These are phyloP conservation scores for Zapornia atra DNA, from an alignment of 2,113 vertebrate species.

Conservation along the genomic window DNA sequence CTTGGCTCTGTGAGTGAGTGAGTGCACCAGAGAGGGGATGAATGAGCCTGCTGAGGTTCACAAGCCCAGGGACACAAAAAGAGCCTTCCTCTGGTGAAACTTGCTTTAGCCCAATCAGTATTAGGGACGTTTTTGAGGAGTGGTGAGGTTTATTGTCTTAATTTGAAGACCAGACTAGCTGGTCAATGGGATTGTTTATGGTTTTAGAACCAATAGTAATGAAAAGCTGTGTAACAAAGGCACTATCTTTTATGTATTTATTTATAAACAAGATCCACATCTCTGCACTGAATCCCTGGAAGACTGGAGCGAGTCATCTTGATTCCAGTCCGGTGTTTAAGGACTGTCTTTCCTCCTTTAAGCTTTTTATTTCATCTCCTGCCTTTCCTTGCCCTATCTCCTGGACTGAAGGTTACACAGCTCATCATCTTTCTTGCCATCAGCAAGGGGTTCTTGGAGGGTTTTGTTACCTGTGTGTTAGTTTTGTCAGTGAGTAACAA, in stretches of 20 bases:
- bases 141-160: not conserved
- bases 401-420: not conserved
- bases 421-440: not conserved
- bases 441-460: not conserved
- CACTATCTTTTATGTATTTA: no score
- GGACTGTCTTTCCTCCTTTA: not conserved
- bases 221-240: not conserved
- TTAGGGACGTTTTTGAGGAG: not conserved
- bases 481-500: not conserved
- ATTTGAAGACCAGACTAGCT: not conserved
- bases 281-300: not conserved
- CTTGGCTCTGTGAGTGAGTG: not conserved
- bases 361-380: not conserved
- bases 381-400: not conserved
- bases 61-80: not conserved
- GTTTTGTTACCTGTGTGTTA: not conserved
- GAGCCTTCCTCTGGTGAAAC: not conserved
- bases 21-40: not conserved
- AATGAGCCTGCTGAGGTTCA: not conserved
- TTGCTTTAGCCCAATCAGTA: not conserved
- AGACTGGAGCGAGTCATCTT: not conserved
- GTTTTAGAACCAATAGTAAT: not conserved
- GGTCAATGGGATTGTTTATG: not conserved
- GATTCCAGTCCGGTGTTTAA: not conserved
- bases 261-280: not conserved